Evolutionary conservation across 2,888 invertebrate genomes (phyloP).

Genomic region (Tuta absoluta): DNA sequence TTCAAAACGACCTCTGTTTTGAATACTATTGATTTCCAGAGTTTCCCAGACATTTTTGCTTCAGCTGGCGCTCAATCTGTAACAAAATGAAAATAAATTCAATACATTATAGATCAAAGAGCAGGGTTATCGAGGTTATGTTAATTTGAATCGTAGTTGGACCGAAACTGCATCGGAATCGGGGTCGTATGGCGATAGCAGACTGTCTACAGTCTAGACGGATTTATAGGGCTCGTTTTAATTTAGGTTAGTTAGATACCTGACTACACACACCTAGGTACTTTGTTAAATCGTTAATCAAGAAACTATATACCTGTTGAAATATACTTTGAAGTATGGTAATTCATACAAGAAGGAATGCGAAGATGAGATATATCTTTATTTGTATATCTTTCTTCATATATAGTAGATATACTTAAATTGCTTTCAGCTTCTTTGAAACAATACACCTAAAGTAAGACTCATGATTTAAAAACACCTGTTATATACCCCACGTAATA

Average conservation of each 20-base stretch:
- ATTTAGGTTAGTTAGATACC: not conserved
- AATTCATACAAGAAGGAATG: too few species aligned
- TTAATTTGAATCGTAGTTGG: slow-evolving; percentile 1
- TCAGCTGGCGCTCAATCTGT: slow-evolving; percentile 45
- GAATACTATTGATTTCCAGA: slow-evolving; percentile 41
- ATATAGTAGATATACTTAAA: too few species aligned
- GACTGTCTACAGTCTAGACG: slow-evolving; percentile 15
- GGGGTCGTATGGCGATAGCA: not conserved
- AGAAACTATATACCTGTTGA: too few species aligned
- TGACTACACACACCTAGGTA: not conserved
- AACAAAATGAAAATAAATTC: slow-evolving; percentile 47
- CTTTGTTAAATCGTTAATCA: too few species aligned
- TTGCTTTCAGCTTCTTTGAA: too few species aligned
- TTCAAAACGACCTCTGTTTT: slow-evolving; percentile 51
- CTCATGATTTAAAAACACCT: too few species aligned
- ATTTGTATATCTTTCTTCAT: too few species aligned
- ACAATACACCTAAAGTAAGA: too few species aligned
- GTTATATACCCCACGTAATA: too few species aligned
- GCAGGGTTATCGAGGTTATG: not conserved
- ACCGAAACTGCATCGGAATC: not conserved
- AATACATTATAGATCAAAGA: not conserved
- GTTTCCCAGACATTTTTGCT: slow-evolving; percentile 50
- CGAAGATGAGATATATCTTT: too few species aligned
- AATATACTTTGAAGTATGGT: too few species aligned
- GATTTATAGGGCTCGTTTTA: slow-evolving; percentile 9